These are phyloP conservation scores for Hydrocynus forskahlii DNA, from an alignment of 2,797 vertebrate genomes.

Conservation along the genomic window DNA sequence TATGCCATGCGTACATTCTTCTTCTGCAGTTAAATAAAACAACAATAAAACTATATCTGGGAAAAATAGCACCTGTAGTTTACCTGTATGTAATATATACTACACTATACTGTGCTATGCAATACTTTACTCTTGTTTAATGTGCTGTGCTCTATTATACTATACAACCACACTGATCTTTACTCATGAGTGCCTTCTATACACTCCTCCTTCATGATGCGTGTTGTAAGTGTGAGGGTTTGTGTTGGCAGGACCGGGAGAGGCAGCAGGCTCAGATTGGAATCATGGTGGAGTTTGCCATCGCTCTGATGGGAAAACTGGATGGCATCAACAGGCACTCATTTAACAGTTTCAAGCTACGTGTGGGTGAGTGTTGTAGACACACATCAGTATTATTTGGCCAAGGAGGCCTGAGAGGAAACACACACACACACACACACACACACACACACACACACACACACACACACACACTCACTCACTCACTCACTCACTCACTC, in stretches of 20 bases:
- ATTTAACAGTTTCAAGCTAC: conserved; percentile 94
- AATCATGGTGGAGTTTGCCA: conserved; percentile 95
- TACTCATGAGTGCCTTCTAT: not conserved
- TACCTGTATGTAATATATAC: no score
- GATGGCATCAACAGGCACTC: conserved; percentile 98
- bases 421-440: conserved; percentile 29
- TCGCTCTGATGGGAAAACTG: conserved; percentile 93
- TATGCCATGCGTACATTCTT: no score
- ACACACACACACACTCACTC: no score
- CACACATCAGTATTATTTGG: conserved; percentile 7
- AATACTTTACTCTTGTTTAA: no score
- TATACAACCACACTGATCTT: no score
- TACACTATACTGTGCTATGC: no score
- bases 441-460: conserved; percentile 20
- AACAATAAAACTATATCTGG: no score
- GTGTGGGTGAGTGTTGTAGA: conserved; percentile 85
- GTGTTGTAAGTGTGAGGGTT: conserved; percentile 5
- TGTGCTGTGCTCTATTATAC: no score
- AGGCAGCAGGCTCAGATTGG: conserved; percentile 91
- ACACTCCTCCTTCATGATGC: not conserved
- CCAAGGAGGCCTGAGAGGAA: not conserved
- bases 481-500: no score
- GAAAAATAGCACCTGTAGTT: no score
- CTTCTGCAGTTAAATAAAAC: no score
- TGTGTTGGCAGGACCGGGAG: conserved; percentile 82